These are phyloP conservation scores for Leucophenga maculata DNA, from an alignment of 2,888 invertebrate species.

Conservation along the genomic window DNA sequence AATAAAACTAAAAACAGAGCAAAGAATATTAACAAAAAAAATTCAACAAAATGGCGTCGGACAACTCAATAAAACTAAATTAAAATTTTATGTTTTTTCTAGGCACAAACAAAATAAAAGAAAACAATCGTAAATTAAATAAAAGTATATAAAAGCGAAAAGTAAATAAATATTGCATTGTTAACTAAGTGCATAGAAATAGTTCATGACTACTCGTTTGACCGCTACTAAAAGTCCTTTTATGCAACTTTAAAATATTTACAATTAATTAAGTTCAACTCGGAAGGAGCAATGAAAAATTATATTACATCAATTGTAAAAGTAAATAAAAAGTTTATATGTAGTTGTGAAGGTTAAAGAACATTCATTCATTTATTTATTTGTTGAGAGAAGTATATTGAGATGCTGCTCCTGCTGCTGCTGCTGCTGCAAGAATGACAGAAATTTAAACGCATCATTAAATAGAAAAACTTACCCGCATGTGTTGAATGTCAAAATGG, in stretches of 20 bases:
- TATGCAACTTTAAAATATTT: too few species aligned
- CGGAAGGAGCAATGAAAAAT: too few species aligned
- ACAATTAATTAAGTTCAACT: too few species aligned
- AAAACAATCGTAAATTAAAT: background rate
- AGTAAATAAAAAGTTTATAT: too few species aligned
- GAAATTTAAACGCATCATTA: constrained; percentile 34
- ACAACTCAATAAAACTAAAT: background rate
- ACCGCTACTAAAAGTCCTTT: too few species aligned
- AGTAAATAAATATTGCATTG: background rate
- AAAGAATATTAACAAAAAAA: background rate
- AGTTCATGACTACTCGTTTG: too few species aligned
- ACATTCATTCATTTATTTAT: too few species aligned
- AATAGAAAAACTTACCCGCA: constrained; percentile 32
- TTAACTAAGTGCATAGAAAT: too few species aligned
- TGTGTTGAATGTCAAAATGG: constrained; percentile 19
- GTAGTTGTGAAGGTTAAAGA: too few species aligned
- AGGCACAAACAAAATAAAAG: background rate
- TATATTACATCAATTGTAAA: too few species aligned
- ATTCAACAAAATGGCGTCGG: background rate
- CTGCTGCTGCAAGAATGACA: background rate
- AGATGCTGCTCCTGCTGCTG: too few species aligned
- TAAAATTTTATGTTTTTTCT: background rate
- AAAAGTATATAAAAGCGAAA: background rate
- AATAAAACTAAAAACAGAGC: background rate
- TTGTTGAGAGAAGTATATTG: too few species aligned